These are phyloP conservation scores for Cathartes aura DNA, from an alignment of 2,113 vertebrate species.

Conservation along the genomic window DNA sequence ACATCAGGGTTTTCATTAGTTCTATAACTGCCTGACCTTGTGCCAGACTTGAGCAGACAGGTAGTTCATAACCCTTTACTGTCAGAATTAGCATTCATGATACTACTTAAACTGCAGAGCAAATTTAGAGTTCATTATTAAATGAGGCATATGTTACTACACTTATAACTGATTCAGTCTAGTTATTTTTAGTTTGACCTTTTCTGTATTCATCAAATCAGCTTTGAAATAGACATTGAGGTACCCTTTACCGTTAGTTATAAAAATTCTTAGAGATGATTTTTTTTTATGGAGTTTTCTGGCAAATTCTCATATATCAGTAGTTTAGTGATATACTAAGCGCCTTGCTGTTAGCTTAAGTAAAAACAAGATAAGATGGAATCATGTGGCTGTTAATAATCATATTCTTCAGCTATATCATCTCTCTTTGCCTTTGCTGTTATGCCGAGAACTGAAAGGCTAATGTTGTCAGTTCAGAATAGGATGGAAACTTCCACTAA, in stretches of 20 bases:
- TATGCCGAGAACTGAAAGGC: neutral
- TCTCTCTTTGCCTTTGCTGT: neutral
- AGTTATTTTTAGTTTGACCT: slow-evolving; percentile 85
- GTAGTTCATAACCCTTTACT: slow-evolving; percentile 79
- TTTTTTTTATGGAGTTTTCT: slow-evolving; percentile 56
- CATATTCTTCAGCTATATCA: neutral
- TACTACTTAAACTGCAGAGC: slow-evolving; percentile 71
- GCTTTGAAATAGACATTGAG: slow-evolving; percentile 79
- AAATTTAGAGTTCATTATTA: slow-evolving; percentile 81
- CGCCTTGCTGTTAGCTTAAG: slow-evolving; percentile 48
- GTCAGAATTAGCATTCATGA: slow-evolving; percentile 79
- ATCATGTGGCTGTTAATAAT: slow-evolving; percentile 22
- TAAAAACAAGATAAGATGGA: slow-evolving; percentile 25
- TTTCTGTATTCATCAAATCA: slow-evolving; percentile 81
- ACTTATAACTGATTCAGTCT: slow-evolving; percentile 76
- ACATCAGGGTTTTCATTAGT: slow-evolving; percentile 68
- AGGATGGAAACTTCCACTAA: neutral
- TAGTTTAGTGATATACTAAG: slow-evolving; percentile 29
- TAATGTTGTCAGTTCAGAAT: neutral
- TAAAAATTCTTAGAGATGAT: slow-evolving; percentile 63
- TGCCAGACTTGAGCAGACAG: slow-evolving; percentile 53
- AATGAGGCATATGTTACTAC: slow-evolving; percentile 82
- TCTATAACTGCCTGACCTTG: slow-evolving; percentile 74
- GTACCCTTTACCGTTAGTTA: slow-evolving; percentile 75
- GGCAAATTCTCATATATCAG: slow-evolving; percentile 33